Conservation (phyloP, 2,888 invertebrate species). For the Pandemis heparana region DNA sequence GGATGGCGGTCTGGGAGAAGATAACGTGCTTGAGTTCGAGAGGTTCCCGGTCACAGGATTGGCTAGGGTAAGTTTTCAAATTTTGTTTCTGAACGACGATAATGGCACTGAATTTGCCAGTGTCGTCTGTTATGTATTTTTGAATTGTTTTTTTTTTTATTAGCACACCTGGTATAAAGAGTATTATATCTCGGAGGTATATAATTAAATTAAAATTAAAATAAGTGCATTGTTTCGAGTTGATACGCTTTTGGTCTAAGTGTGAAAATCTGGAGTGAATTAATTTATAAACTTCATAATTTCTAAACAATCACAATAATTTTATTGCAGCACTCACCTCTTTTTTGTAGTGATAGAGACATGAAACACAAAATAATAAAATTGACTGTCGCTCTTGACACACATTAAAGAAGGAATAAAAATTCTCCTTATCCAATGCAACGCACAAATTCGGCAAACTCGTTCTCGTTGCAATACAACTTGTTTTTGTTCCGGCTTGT, state of each 20-base stretch:
- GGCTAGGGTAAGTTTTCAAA: constrained; percentile 86
- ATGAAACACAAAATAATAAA: not conserved
- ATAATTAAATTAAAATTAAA: too few relatives aligned
- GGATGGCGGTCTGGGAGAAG: constrained; percentile 86
- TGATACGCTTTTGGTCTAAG: too few relatives aligned
- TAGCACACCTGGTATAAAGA: too few relatives aligned
- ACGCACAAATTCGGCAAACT: not conserved
- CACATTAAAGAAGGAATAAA: not conserved
- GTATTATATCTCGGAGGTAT: too few relatives aligned
- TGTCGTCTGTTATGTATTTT: not conserved
- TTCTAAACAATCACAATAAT: too few relatives aligned
- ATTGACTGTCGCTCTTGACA: not conserved
- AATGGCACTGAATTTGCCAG: not conserved
- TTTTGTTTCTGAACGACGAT: not conserved
- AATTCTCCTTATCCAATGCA: not conserved
- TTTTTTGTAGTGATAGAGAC: too few relatives aligned
- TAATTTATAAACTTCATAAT: too few relatives aligned
- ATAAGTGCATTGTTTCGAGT: too few relatives aligned
- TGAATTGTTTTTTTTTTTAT: too few relatives aligned
- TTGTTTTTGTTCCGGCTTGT: constrained; percentile 1
- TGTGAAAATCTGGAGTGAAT: too few relatives aligned
- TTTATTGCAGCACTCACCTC: too few relatives aligned
- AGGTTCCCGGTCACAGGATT: constrained; percentile 88
- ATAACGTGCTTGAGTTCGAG: constrained; percentile 88
- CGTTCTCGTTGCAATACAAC: not conserved